Conservation (phyloP, 2,888 invertebrate genomes). For the Aelia acuminata region DNA sequence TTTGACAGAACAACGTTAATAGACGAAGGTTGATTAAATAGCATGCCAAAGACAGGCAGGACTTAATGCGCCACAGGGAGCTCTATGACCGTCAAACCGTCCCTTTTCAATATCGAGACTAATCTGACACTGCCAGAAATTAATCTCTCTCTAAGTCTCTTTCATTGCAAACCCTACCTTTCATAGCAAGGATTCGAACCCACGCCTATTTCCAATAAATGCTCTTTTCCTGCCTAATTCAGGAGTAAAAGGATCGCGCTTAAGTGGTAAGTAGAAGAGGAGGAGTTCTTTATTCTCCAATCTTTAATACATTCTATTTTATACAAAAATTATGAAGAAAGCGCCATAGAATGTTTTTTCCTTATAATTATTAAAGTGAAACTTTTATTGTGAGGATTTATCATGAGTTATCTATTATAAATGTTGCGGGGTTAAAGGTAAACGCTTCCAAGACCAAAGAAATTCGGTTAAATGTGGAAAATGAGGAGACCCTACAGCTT, state of each 20-base stretch:
- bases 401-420: too few species aligned
- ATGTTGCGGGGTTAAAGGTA: too few species aligned
- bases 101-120: background rate
- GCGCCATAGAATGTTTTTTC: too few species aligned
- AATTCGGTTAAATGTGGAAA: too few species aligned
- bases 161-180: background rate
- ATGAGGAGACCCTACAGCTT: too few species aligned
- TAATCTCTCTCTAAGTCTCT: background rate
- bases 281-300: background rate
- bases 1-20: background rate
- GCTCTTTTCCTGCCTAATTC: background rate
- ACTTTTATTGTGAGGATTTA: too few species aligned
- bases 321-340: background rate
- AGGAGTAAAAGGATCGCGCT: background rate
- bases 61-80: background rate
- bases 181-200: background rate
- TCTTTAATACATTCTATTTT: background rate
- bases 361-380: too few species aligned
- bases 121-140: slow-evolving; percentile 8
- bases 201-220: background rate
- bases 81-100: background rate
- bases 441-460: too few species aligned
- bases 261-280: background rate
- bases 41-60: background rate
- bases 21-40: background rate